Evolutionary conservation across 2,888 invertebrate genomes (phyloP), one percentile per base, ranked within the genome.

Genomic region (Cephonodes hylas): DNA sequence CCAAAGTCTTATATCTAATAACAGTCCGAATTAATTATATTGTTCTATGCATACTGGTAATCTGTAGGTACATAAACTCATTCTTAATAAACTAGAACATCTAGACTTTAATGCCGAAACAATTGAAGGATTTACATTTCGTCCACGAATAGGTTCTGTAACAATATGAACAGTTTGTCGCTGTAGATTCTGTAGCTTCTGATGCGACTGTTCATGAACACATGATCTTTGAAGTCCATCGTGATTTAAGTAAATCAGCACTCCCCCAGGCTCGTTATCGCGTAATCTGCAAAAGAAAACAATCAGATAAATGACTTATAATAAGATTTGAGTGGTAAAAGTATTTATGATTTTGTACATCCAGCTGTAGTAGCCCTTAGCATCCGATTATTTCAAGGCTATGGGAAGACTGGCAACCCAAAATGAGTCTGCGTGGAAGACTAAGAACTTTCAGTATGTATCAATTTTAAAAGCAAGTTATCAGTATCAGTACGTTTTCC

Each of bases 191-290:
- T 53, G 60, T 25, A 25, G 10, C 48, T 34, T 34, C 25, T 38
- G 10, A 46, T n/a, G 38, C 25, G 23, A 18, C 42, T 23, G 15
- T 42, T 27, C 22, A 59, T 44, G 31, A 59, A 59, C 59, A 59
- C 59, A 59, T 45, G 13, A 18, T 53, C 48, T 60, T 25, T 25
- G n/a, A 60, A 60, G 42, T 18, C 25, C 57, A 58, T 45, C 23
- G 34, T 45, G 56, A 22, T 59, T 53, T 18, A 15, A 34, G 8
- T 45, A 13, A 38, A 80, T 91, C 88, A 94, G 83, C 94, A 94
- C 77, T 93, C 93, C 25, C 93, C 94, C 60, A 92, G 80, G 73
- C 93, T 93, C 15, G 93, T 93, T 69, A 93, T 93, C 60, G 93
- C 94, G 76, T 93, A 94, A 88, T 92, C 93, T 94, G 89, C 57